Base-by-base conservation (phyloP, 2,113 vertebrate species). In the Myotis lucifugus region DNA sequence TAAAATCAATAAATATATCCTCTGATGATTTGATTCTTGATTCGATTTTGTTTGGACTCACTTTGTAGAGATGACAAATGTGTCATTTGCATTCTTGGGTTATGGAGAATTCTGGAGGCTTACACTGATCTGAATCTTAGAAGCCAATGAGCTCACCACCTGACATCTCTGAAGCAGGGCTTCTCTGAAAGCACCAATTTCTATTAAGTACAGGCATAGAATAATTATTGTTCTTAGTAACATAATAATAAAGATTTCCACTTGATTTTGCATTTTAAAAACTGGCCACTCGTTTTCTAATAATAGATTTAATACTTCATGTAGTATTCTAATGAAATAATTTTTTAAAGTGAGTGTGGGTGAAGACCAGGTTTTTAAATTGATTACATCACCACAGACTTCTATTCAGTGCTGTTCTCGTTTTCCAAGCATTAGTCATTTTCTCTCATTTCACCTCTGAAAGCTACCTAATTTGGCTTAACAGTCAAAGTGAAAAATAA, bases 381-480 rank as follows among this genome's bases (percentile, higher is more conserved):
- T 81, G 50, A 21, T 87, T 11, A 42, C 5, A 19, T 78, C n/a
- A 56, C 11, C 52, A 27, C 32, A 64, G 72, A 3, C 21, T 79
- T 93, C 54, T 50, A 0, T 91, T 72, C 37, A 48, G 82, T 56
- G 50, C 32, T 69, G 25, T 83, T 66, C 79, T 1, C 9, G 8
- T 96, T 42, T 91, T 64, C 89, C 66, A 84, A 91, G 85, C 61
- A 17, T 97, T 97, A 97, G 90, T 96, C 96, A 94, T 97, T 96
- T 0, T 94, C 95, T 98, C 96, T 27, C 85, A 90, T 84, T 95
- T 97, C 70, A 96, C 14, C 91, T 97, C 90, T 97, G 66, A 82
- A 97, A 97, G 72, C 87, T 95, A 74, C 86, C 56, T 98, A 91
- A 97, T 97, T 96, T 98, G 95, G 54, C 91, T 95, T 95, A 96